Conservation (phyloP, 2,113 vertebrate genomes). For the Telmatochromis sp. region DNA sequence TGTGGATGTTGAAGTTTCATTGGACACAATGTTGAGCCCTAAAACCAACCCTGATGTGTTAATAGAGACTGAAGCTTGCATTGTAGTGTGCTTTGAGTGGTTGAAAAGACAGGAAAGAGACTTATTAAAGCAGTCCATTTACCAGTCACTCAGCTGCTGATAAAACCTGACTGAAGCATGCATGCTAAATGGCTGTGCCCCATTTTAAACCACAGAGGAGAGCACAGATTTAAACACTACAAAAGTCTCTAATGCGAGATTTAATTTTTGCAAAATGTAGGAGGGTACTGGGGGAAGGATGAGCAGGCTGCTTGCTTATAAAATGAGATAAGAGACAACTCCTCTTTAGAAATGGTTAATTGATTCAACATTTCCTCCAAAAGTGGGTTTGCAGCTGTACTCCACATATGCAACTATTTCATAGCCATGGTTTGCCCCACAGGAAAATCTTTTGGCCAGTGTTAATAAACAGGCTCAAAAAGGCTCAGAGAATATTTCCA, state of each 20-base stretch:
- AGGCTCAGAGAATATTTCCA: slow-evolving; percentile 4
- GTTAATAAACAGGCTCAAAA: background rate
- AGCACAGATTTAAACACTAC: background rate
- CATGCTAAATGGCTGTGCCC: background rate
- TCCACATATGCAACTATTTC: background rate
- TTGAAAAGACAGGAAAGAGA: background rate
- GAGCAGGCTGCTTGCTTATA: background rate
- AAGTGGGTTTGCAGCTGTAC: background rate
- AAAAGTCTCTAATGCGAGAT: background rate
- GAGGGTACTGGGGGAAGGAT: background rate
- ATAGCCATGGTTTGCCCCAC: background rate
- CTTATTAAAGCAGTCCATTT: background rate
- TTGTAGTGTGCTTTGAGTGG: background rate
- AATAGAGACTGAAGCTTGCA: fast-evolving
- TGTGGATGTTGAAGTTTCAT: background rate
- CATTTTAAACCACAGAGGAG: background rate
- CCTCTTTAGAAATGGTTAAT: background rate
- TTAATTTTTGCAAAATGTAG: background rate
- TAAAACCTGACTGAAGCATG: background rate
- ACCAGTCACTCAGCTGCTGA: background rate
- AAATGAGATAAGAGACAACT: background rate
- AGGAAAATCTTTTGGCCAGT: background rate
- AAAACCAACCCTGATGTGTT: background rate
- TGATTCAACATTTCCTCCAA: background rate
- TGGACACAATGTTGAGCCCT: background rate